These are phyloP conservation scores for Campylomormyrus numenius DNA, from an alignment of 2,113 vertebrate species.

Conservation along the genomic window DNA sequence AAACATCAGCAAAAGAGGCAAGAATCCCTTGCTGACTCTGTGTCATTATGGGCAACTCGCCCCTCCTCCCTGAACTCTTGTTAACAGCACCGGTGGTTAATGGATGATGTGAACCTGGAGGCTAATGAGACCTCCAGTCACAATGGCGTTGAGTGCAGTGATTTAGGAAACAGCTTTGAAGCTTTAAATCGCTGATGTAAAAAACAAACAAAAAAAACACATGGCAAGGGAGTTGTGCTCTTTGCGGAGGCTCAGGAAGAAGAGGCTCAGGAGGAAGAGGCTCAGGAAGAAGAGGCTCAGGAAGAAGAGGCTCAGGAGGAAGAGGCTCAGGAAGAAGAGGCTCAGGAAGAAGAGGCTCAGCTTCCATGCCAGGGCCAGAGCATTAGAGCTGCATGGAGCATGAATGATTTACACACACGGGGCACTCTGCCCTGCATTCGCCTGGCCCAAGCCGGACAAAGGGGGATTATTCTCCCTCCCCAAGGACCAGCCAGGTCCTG, in stretches of 20 bases:
- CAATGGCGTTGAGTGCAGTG: background rate
- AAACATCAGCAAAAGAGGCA: background rate
- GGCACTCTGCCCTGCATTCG: background rate
- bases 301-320: background rate
- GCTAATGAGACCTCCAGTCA: background rate
- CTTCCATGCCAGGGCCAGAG: background rate
- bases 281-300: too few relatives aligned
- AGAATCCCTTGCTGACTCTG: background rate
- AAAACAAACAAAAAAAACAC: background rate
- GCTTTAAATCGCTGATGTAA: background rate
- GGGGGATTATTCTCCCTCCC: background rate
- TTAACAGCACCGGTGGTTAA: background rate
- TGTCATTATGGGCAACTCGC: background rate
- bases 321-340: background rate
- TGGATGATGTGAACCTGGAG: background rate
- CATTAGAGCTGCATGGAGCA: background rate
- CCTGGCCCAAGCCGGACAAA: background rate
- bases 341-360: background rate
- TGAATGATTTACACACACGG: constrained; percentile 12
- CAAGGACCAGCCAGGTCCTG: background rate
- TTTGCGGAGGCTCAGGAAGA: background rate
- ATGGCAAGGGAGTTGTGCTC: background rate
- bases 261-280: too few relatives aligned
- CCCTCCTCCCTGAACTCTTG: background rate
- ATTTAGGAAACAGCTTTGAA: background rate